Evolutionary conservation across 2,113 vertebrate genomes (phyloP), one percentile per base, ranked within the genome.

Genomic region (Percopsis transmontana): DNA sequence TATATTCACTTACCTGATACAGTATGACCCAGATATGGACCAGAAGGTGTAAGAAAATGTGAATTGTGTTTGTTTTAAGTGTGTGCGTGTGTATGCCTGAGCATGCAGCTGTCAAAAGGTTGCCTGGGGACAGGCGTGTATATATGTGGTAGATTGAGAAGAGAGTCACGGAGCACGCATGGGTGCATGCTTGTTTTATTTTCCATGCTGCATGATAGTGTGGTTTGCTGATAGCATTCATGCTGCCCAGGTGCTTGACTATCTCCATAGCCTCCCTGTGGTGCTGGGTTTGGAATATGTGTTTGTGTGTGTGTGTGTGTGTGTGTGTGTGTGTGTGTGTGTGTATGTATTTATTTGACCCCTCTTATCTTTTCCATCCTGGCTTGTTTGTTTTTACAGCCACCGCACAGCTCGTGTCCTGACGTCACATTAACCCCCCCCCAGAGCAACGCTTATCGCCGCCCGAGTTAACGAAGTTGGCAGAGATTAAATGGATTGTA

Each of bases 331-430:
- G 40, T 20, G 45, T 2, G 18, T 51, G 52, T 51, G 61, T 1
- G 47, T 72, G 53, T 16, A 9, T 58, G 69, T 64, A 45, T 57
- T 74, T 62, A 71, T 74, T 51, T 66, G 75, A 87, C 85, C 87
- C 47, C 62, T 78, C 77, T 87, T 91, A 88, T 89, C 89, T 85
- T 7, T 59, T 40, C 42, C 66, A 70, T 74, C 80, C 82, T 21
- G 15, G 70, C 5, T 9, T 79, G 87, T 89, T 91, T 92, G 87
- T 90, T 89, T 90, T 90, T 66, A 62, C 78, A 84, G 79, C 57
- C 56, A 58, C 52, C 20, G 69, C 48, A 18, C 67, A 78, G 67
- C 72, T 62, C 23, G 33, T 16, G 47, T 27, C 53, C 50, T 88
- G 81, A 87, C 66, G 71, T 90, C 79, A 88, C 47, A 61, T 76